Evolutionary conservation across 2,797 vertebrate species (phyloP).

Genomic region (Denticeps clupeoides): DNA sequence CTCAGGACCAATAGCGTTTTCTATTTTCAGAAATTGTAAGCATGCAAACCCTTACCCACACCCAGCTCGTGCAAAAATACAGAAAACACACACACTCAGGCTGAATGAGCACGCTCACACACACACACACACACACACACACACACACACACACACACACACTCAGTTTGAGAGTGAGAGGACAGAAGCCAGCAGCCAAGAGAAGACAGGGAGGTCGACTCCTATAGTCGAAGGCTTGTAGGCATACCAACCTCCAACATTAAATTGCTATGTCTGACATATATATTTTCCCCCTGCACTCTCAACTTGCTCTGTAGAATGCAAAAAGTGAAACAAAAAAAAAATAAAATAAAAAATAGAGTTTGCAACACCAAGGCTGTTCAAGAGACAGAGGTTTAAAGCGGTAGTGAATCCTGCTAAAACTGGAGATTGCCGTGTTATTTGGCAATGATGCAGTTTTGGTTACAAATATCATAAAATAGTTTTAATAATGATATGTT

Average conservation of each 20-base stretch:
- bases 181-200: conserved; percentile 58
- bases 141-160: conserved; percentile 38
- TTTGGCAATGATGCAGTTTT: too few relatives aligned
- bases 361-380: conserved; percentile 23
- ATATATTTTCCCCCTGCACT: conserved; percentile 99
- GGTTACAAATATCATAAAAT: too few relatives aligned
- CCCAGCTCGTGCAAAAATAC: conserved; percentile 69
- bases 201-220: conserved; percentile 37
- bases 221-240: conserved; percentile 32
- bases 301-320: conserved; percentile 91
- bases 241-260: conserved; percentile 99
- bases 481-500: too few relatives aligned
- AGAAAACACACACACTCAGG: conserved; percentile 6
- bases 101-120: background rate
- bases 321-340: conserved; percentile 32
- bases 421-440: too few relatives aligned
- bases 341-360: conserved; percentile 39
- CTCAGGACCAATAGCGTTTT: background rate
- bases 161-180: conserved; percentile 75
- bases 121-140: conserved; percentile 20
- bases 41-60: conserved; percentile 56
- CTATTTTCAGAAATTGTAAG: conserved; percentile 6
- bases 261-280: conserved; percentile 99
- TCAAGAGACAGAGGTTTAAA: conserved; percentile 6
- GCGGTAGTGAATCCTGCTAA: background rate